Percentiles rank a stretch among this genome's conserved stretches.
Conservation (phyloP, 2,797 vertebrate species). For the Setipinna tenuifilis region DNA sequence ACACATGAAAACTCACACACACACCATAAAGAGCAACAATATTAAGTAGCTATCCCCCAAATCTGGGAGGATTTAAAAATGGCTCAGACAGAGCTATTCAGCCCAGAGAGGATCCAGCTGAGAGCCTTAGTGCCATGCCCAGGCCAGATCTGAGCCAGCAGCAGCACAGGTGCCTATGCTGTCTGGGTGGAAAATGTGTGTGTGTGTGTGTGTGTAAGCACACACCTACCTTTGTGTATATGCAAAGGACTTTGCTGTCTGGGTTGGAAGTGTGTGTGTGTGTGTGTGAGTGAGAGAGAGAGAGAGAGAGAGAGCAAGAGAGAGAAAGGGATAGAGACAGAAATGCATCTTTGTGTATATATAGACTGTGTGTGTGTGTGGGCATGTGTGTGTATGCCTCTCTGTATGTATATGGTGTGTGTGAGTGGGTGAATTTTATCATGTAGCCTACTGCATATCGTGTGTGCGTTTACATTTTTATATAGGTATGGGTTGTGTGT, state of each 20-base stretch:
- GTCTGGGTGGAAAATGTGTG: slow-evolving; percentile 64
- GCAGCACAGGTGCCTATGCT: slow-evolving; percentile 56
- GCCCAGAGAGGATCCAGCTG: background rate
- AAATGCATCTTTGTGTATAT: no score
- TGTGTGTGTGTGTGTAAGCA: slow-evolving; percentile 56
- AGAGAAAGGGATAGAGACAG: no score
- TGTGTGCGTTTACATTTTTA: background rate
- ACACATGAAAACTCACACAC: background rate
- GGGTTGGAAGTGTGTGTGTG: slow-evolving; percentile 6
- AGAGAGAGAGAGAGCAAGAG: no score
- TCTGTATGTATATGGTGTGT: background rate
- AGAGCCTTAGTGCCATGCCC: no score
- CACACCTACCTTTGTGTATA: no score
- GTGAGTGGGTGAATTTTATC: no score
- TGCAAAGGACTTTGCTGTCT: no score
- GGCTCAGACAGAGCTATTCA: background rate
- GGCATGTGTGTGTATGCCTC: background rate
- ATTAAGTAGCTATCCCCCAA: background rate
- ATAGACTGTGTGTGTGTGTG: background rate
- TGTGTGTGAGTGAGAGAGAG: no score
- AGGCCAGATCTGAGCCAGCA: no score
- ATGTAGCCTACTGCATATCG: no score
- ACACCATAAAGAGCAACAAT: background rate
- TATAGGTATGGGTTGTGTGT: background rate
- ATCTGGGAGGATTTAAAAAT: background rate